These are phyloP conservation scores for Hystrix cristata DNA, from an alignment of 2,113 vertebrate genomes.

Conservation along the genomic window DNA sequence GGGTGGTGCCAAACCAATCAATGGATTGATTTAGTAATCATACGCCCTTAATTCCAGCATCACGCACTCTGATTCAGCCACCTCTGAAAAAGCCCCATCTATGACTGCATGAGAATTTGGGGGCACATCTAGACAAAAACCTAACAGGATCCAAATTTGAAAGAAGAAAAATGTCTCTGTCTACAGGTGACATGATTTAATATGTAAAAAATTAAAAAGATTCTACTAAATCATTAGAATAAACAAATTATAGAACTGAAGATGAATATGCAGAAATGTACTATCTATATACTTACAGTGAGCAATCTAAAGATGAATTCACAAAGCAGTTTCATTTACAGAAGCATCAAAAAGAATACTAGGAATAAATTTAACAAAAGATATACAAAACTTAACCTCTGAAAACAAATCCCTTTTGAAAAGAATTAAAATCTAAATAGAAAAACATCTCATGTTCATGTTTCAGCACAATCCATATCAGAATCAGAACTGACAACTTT, in stretches of 20 bases:
- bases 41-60: no score
- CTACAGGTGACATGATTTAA: not conserved
- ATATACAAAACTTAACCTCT: not conserved
- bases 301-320: conserved; percentile 1
- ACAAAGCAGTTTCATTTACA: conserved; percentile 32
- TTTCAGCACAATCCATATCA: not conserved
- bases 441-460: not conserved
- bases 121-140: no score
- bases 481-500: not conserved
- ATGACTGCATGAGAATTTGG: no score
- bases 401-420: conserved; percentile 6
- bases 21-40: no score
- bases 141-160: not conserved
- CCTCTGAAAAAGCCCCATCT: no score
- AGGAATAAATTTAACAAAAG: not conserved
- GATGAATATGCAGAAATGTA: not conserved
- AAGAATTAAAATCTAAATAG: not conserved
- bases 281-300: not conserved
- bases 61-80: no score
- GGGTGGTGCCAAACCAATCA: no score
- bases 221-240: not conserved
- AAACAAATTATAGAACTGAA: not conserved
- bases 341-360: not conserved
- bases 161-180: conserved; percentile 16
- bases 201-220: not conserved